These are phyloP conservation scores for Hirtodrosophila alboralis DNA, from an alignment of 2,888 invertebrate genomes.

Conservation along the genomic window DNA sequence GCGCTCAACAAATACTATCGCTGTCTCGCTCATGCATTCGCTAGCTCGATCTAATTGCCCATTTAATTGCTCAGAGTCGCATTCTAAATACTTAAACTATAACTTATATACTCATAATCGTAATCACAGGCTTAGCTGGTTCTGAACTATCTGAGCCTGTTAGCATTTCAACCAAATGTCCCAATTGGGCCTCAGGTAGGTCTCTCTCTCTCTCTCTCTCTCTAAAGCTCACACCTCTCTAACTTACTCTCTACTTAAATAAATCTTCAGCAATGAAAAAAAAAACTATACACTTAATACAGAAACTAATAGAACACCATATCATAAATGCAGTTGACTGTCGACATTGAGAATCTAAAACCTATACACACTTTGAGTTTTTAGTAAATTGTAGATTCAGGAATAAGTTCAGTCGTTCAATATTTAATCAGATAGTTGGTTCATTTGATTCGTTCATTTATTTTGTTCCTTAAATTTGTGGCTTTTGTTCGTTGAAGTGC, in stretches of 20 bases:
- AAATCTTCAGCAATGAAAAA: conserved; percentile 16
- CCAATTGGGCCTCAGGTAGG: conserved; percentile 64
- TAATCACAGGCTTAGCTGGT: conserved; percentile 48
- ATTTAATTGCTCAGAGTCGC: conserved; percentile 50
- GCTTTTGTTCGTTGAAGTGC: too few species aligned
- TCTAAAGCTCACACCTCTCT: conserved; percentile 20
- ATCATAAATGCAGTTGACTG: conserved; percentile 4
- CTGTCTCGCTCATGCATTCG: conserved; percentile 68
- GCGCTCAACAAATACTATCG: conserved; percentile 56
- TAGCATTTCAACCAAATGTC: conserved; percentile 35
- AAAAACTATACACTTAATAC: conserved; percentile 18
- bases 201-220: conserved; percentile 49
- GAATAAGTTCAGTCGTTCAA: too few species aligned
- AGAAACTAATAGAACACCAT: conserved; percentile 9
- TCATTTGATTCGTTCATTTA: too few species aligned
- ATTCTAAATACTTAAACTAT: conserved; percentile 28
- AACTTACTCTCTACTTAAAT: conserved; percentile 19
- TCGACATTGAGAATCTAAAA: conserved; percentile 3
- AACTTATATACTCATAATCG: conserved; percentile 36
- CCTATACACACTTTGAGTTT: conserved; percentile 8
- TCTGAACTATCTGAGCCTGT: conserved; percentile 42
- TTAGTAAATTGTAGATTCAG: not conserved
- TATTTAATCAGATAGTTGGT: too few species aligned
- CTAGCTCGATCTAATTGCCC: conserved; percentile 57
- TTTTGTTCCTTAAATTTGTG: too few species aligned